Base-by-base conservation (phyloP, 2,113 vertebrate species). In the Pteropus alecto region DNA sequence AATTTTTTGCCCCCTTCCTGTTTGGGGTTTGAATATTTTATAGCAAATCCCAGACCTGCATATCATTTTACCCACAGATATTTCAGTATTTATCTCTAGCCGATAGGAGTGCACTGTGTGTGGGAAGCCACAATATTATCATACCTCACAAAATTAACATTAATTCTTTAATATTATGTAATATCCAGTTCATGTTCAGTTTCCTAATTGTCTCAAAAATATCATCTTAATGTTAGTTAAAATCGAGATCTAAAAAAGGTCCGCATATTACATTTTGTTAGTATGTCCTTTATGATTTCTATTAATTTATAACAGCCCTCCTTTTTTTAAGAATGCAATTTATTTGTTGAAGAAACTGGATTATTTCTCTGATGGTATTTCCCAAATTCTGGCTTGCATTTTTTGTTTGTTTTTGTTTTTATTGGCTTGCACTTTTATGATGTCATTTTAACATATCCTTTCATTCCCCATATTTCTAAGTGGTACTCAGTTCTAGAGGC, bases 211-310 rank as follows among this genome's bases (percentile, higher is more conserved):
- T 73, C 54, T 89, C 51, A 84, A 48, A 81, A 78, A 43, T 61
- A 10, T 46, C 13, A 93, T 88, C 68, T 38, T 83, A 74, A 90
- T 43, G 70, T 93, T 86, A 81, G 81, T n/a, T 96, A 51, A 95
- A 76, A 96, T 90, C n/a, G 86, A 28, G 48, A 79, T 73, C 43
- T 24, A 60, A 15, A 73, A 11, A 63, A 91, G 58, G 54, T 70
- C 24, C 10, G 19, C 30, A 21, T 41, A 83, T 6, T 74, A 54
- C 24, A 71, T 91, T 87, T 82, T 43, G 21, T 74, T 87, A 26
- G 3, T 61, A 24, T 51, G 35, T 78, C 70, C 38, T 95, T 87
- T 65, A 84, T 54, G 89, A 65, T 87, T 28, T 87, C 22, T 84
- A 3, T 77, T 87, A 73, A 28, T 48, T 61, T 89, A 6, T 88